Percentiles rank a stretch among this genome's conserved stretches.
Conservation (phyloP, 2,888 invertebrate species). For the Galeopsomyia nigrocyanea region DNA sequence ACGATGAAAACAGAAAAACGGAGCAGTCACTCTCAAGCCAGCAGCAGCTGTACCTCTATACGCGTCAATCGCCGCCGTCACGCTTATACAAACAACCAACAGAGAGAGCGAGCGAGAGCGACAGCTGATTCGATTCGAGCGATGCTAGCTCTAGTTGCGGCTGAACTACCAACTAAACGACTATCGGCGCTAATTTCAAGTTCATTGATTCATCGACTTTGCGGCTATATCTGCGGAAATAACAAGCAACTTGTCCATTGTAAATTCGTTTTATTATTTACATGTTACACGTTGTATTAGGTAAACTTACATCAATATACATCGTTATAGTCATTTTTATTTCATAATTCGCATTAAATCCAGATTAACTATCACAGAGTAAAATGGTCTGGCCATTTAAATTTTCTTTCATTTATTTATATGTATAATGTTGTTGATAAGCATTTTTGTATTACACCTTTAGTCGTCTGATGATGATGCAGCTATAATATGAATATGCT, state of each 20-base stretch:
- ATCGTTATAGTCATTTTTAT: constrained; percentile 35
- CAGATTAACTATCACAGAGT: constrained; percentile 49
- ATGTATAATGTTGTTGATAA: constrained; percentile 16
- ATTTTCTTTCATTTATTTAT: constrained; percentile 28
- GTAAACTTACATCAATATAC: constrained; percentile 39
- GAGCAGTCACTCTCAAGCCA: too few species aligned
- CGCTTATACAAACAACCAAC: too few species aligned
- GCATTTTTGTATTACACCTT: not conserved
- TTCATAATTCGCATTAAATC: constrained; percentile 38
- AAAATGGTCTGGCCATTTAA: constrained; percentile 42
- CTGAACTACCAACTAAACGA: too few species aligned
- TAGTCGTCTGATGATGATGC: not conserved
- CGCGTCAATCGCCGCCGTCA: too few species aligned
- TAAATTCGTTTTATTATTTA: constrained; percentile 47
- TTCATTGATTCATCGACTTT: not conserved
- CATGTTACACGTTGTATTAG: constrained; percentile 32
- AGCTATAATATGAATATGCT: not conserved
- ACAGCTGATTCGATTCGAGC: too few species aligned
- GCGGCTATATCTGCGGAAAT: not conserved
- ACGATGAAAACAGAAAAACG: not conserved
- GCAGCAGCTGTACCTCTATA: not conserved
- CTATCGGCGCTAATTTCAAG: too few species aligned
- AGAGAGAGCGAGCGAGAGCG: too few species aligned
- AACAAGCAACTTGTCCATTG: constrained; percentile 11
- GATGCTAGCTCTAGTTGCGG: too few species aligned